phyloP scores from a whole-genome alignment of 2,888 invertebrate genomes.

The Xanthia togata region DNA sequence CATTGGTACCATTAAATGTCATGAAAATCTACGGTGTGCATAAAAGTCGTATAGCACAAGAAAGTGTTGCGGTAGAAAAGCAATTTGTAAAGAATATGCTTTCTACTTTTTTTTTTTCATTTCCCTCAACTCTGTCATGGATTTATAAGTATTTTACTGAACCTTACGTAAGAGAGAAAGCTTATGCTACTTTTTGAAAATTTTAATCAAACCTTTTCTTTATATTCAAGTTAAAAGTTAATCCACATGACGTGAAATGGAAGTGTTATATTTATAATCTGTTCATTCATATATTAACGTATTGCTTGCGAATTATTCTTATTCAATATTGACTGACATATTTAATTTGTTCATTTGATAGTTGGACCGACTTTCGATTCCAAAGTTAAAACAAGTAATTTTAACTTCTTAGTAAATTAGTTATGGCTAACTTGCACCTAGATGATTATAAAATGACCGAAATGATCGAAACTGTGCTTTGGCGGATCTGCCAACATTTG shows the following conservation, averaged over 20 bases:
- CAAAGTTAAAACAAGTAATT: constrained; percentile 9
- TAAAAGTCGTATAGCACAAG: background rate
- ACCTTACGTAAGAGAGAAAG: constrained; percentile 15
- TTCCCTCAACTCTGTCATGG: constrained; percentile 15
- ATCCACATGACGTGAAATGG: background rate
- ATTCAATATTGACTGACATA: constrained; percentile 32
- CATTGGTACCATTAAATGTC: background rate
- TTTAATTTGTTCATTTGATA: constrained; percentile 33
- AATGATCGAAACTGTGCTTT: constrained; percentile 17
- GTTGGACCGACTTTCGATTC: constrained; percentile 20
- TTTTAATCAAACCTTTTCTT: background rate
- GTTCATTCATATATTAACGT: background rate
- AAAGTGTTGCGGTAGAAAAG: constrained; percentile 17
- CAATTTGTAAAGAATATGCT: constrained; percentile 31
- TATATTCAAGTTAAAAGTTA: background rate
- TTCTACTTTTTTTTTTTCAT: constrained; percentile 39
- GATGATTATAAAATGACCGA: constrained; percentile 13
- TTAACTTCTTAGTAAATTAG: constrained; percentile 14
- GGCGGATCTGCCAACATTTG: constrained; percentile 13
- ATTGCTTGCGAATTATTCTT: constrained; percentile 26
- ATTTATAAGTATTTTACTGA: constrained; percentile 3
- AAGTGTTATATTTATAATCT: background rate
- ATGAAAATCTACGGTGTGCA: constrained; percentile 2
- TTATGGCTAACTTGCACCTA: constrained; percentile 25
- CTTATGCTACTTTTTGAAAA: constrained; percentile 1